phyloP scores from a whole-genome alignment of 2,797 vertebrate species.

The Columba guinea region DNA sequence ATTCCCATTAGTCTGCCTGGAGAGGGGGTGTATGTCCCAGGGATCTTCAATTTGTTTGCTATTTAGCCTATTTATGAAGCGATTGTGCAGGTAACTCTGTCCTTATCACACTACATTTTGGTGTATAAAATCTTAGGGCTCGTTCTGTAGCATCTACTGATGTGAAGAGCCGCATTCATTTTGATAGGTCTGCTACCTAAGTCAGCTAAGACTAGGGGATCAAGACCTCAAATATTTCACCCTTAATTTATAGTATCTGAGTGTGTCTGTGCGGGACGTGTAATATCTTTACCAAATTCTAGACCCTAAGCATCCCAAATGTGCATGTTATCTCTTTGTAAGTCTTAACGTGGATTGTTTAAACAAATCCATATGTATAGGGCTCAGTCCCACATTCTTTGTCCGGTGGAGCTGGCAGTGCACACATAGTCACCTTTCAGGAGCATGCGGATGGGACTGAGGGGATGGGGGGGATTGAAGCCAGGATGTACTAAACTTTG shows the following conservation, averaged over 20 bases:
- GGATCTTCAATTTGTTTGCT: slow-evolving; percentile 3
- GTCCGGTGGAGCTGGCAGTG: neutral
- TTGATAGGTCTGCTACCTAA: slow-evolving; percentile 8
- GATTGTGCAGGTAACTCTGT: neutral
- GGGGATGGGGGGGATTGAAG: neutral
- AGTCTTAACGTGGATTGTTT: slow-evolving; percentile 41
- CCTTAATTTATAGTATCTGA: slow-evolving; percentile 45
- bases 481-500: neutral
- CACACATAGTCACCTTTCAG: neutral
- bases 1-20: neutral
- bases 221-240: slow-evolving; percentile 56
- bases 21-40: neutral
- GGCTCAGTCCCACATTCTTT: slow-evolving; percentile 56
- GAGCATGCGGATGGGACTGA: neutral
- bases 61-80: neutral
- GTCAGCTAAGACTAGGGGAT: slow-evolving; percentile 18
- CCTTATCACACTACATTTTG: neutral
- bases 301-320: slow-evolving; percentile 51
- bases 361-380: slow-evolving; percentile 48
- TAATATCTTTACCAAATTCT: slow-evolving; percentile 41
- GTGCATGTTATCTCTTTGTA: slow-evolving; percentile 39
- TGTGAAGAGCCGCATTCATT: neutral
- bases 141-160: neutral
- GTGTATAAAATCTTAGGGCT: neutral
- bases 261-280: neutral